Conservation (phyloP, 2,888 invertebrate genomes). For the Acanthopleura granulata region DNA sequence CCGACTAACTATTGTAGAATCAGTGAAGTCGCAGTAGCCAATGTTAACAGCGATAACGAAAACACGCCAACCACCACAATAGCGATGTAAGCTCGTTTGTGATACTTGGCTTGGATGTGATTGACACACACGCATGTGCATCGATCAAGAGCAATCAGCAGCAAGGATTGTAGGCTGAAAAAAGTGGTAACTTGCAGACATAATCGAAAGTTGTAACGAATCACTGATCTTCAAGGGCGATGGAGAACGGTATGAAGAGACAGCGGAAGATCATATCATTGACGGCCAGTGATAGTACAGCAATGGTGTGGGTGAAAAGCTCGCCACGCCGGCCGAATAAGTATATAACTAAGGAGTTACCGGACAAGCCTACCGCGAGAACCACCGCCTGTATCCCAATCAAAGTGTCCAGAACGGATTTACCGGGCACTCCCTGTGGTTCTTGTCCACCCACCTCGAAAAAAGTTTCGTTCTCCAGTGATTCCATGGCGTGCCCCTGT, state of each 20-base stretch:
- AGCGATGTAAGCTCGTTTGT: too few relatives aligned
- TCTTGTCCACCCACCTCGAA: not conserved
- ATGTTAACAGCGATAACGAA: too few relatives aligned
- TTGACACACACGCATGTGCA: not conserved
- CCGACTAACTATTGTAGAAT: too few relatives aligned
- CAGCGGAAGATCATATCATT: not conserved
- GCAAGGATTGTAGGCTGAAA: not conserved
- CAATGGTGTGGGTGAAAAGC: not conserved
- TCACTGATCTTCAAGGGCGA: not conserved
- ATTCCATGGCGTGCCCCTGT: not conserved
- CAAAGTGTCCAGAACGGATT: not conserved
- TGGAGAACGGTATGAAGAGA: not conserved
- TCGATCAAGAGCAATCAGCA: not conserved
- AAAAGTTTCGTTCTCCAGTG: not conserved
- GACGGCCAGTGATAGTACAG: not conserved
- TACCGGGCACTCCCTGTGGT: not conserved
- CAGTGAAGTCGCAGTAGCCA: too few relatives aligned
- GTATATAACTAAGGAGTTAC: not conserved
- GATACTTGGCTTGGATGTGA: too few relatives aligned
- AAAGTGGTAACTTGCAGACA: not conserved
- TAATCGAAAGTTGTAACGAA: not conserved
- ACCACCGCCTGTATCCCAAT: not conserved
- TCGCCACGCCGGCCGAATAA: not conserved
- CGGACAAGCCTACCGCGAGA: not conserved
- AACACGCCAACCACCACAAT: too few relatives aligned